Evolutionary conservation across 2,888 invertebrate genomes (phyloP), one percentile per base, ranked within the genome.

Genomic region (Margaritifera margaritifera): DNA sequence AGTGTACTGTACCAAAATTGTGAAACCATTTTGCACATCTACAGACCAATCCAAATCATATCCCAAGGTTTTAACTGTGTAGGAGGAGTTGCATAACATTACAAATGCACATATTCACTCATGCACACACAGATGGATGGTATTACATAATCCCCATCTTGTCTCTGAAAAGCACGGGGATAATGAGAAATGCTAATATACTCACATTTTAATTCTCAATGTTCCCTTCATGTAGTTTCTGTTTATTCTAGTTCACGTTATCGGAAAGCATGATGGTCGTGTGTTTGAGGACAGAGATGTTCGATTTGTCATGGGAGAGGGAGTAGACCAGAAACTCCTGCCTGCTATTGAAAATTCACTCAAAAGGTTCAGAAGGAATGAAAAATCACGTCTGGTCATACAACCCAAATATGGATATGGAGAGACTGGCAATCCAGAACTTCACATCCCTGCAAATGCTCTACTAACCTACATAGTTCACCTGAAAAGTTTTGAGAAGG

Each of bases 241-340:
- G 66, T 83, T 75, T 72, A 77, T 91, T 92, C 60, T 90, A 95
- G 95, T 96, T 74, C 94, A 95, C 84, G 87, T 96, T 53, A 92
- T 93, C 84, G 94, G 94, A 4, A 92, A 91, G 71, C 93, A 93
- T 80, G 92, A 94, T 66, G 93, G 92, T 0, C 88, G 87, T 69
- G 90, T 92, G 11, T 96, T 97, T 89, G 97, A 98, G 83, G 94
- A 94, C 24, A 92, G 95, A 80, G 94, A 95, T 58, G 92, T 96
- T 0, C 92, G 93, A 42, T 99, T 98, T 90, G 90, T 92, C 22
- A 91, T 97, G 25, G 98, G 98, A 0, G 98, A 98, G 90, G 97
- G 96, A 15, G 92, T 91, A 66, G 95, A 95, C 73, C 90, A 90
- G 5, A 57, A 68, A 11, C 42, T 42, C 42, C 42, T 42, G 42